Evolutionary conservation across 2,888 invertebrate species (phyloP).

Genomic region (Apomyelois bistriatella): DNA sequence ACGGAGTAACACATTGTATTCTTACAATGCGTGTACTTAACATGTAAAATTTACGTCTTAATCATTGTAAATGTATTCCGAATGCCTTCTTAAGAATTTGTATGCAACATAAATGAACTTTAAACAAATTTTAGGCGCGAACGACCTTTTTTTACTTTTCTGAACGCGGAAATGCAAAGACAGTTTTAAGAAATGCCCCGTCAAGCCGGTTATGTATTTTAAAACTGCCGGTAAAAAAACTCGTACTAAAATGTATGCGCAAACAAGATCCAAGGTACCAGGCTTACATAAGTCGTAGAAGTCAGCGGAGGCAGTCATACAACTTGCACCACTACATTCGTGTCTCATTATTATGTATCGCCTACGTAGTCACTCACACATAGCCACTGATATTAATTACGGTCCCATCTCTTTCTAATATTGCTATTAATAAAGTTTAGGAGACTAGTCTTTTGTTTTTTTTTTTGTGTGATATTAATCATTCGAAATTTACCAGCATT

Average conservation of each 20-base stretch:
- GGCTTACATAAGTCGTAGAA: conserved; percentile 56
- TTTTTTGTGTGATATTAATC: not conserved
- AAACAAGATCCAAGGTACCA: conserved; percentile 71
- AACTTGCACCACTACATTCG: conserved; percentile 40
- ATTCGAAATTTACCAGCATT: not conserved
- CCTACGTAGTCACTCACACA: conserved; percentile 52
- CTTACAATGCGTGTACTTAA: conserved; percentile 14
- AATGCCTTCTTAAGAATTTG: conserved; percentile 34
- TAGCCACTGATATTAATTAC: conserved; percentile 46
- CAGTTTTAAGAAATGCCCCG: conserved; percentile 63
- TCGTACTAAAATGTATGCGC: conserved; percentile 73
- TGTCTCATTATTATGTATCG: conserved; percentile 51
- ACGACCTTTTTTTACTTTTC: conserved; percentile 66
- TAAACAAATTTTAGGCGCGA: conserved; percentile 56
- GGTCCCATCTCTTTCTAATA: conserved; percentile 56
- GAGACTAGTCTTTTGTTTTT: not conserved
- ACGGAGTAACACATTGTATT: conserved; percentile 20
- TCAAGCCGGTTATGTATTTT: conserved; percentile 71
- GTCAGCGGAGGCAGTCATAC: conserved; percentile 45
- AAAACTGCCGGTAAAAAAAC: conserved; percentile 59
- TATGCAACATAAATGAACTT: conserved; percentile 30
- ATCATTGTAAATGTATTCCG: conserved; percentile 38
- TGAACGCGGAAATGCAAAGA: conserved; percentile 73
- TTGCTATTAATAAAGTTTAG: conserved; percentile 34
- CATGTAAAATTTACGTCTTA: conserved; percentile 37